These are phyloP conservation scores for Drosophila ambigua DNA, from an alignment of 1,140 invertebrate species.

Conservation along the genomic window DNA sequence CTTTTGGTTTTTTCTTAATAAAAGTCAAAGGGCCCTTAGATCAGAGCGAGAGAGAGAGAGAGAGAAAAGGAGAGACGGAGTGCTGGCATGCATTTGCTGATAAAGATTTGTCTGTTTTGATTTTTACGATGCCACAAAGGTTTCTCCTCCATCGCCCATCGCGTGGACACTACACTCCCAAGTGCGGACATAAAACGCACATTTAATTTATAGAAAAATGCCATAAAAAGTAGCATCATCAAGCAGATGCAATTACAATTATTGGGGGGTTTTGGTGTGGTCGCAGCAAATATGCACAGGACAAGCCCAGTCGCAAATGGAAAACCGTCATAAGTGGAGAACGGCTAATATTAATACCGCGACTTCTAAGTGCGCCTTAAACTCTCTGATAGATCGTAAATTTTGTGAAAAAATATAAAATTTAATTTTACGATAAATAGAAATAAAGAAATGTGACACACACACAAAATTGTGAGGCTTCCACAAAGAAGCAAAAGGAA, in stretches of 20 bases:
- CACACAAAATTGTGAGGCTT: too few species aligned
- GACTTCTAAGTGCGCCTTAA: too few species aligned
- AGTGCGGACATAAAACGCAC: conserved; percentile 50
- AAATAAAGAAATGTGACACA: too few species aligned
- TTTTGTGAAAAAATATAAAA: too few species aligned
- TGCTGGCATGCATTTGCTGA: conserved; percentile 64
- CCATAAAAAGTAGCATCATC: conserved; percentile 55
- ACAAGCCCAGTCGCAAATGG: neutral
- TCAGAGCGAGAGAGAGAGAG: neutral
- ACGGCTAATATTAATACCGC: too few species aligned
- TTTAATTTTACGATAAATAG: too few species aligned
- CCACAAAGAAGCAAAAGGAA: too few species aligned
- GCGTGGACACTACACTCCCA: conserved; percentile 25
- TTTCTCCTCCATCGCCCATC: conserved; percentile 31
- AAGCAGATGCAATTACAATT: conserved; percentile 56
- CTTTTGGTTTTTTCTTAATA: conserved; percentile 44
- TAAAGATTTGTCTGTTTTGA: conserved; percentile 79
- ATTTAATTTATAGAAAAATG: conserved; percentile 62
- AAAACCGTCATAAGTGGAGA: neutral
- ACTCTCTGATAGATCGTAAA: too few species aligned
- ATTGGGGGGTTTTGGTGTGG: conserved; percentile 3
- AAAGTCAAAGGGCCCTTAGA: conserved; percentile 22
- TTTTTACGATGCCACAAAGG: conserved; percentile 76
- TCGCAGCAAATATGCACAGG: neutral
- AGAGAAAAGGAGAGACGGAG: neutral